A percentile compares a stretch with the other conserved stretches of the same genome.
Evolutionary conservation across 2,888 invertebrate species (phyloP).

Genomic region (Eudasyphora cyanicolor): DNA sequence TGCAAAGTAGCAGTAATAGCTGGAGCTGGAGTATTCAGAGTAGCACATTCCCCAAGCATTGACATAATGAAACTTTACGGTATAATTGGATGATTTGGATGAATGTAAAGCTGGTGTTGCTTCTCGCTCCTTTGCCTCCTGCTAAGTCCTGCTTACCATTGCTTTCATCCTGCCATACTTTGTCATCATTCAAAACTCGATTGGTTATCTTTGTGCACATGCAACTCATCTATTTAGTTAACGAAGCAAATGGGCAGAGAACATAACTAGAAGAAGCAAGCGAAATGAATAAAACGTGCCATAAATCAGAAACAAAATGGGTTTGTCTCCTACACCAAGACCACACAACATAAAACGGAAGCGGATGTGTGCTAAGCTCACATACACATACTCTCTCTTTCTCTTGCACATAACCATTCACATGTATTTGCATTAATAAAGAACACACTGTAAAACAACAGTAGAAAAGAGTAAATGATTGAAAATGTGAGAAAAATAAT

Average conservation of each 20-base stretch:
- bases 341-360: neutral
- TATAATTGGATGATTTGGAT: constrained; percentile 53
- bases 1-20: neutral
- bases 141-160: neutral
- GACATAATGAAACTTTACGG: constrained; percentile 10
- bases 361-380: neutral
- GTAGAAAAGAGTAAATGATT: neutral
- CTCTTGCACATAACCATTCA: neutral
- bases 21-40: neutral
- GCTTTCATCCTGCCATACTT: constrained; percentile 13
- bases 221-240: neutral
- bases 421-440: neutral
- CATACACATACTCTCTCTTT: too few species aligned
- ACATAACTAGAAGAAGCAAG: neutral
- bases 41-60: neutral
- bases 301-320: constrained; percentile 26
- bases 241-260: neutral
- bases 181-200: neutral
- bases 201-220: constrained; percentile 16
- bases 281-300: neutral
- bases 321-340: neutral
- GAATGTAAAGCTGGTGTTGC: constrained; percentile 19
- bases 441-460: neutral
- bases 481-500: neutral
- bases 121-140: neutral